These are phyloP conservation scores for Entosphenus tridentatus DNA, from an alignment of 2,113 vertebrate species.

Conservation along the genomic window DNA sequence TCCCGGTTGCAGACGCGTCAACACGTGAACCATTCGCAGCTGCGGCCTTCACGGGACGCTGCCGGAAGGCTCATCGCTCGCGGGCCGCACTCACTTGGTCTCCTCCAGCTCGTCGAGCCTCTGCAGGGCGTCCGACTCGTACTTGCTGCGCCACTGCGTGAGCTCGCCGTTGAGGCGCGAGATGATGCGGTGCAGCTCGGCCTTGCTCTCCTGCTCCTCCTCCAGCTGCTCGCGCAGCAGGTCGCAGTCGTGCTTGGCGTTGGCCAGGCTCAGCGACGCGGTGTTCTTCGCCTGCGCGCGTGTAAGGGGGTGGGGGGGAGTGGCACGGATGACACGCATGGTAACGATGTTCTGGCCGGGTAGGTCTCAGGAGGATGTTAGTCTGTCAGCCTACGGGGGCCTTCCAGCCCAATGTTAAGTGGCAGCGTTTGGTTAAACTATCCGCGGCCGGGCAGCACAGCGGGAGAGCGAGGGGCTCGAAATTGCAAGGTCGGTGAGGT, in stretches of 20 bases:
- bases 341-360: background rate
- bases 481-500: too few species aligned
- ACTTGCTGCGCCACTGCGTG: slow-evolving; percentile 29
- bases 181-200: slow-evolving; percentile 22
- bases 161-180: slow-evolving; percentile 28
- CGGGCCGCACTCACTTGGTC: slow-evolving; percentile 21
- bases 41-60: too few species aligned
- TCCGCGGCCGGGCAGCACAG: background rate
- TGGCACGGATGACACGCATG: background rate
- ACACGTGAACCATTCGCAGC: too few species aligned
- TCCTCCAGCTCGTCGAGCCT: slow-evolving; percentile 29
- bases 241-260: slow-evolving; percentile 20
- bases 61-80: too few species aligned
- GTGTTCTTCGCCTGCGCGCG: slow-evolving; percentile 15
- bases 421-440: background rate
- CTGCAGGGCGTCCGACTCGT: slow-evolving; percentile 22
- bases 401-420: background rate
- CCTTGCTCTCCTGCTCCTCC: slow-evolving; percentile 23
- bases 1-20: too few species aligned
- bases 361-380: background rate
- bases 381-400: background rate
- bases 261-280: slow-evolving; percentile 19
- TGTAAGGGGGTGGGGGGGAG: background rate
- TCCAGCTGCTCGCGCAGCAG: slow-evolving; percentile 25
- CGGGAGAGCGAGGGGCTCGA: too few species aligned